phyloP scores from a whole-genome alignment of 2,888 invertebrate species.

The Drosophila birchii region DNA sequence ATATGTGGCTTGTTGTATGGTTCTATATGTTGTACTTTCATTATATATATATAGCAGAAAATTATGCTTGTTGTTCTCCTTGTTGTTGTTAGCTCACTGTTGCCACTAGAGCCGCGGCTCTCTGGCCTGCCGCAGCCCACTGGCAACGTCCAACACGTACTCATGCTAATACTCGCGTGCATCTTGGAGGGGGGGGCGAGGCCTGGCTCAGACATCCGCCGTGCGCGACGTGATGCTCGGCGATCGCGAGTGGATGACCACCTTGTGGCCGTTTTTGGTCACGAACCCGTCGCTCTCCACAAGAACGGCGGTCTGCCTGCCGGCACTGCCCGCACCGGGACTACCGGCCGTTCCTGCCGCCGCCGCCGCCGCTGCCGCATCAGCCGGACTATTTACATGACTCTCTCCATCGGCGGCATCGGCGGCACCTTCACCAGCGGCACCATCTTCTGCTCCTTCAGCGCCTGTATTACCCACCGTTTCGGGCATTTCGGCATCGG shows the following conservation, averaged over 20 bases:
- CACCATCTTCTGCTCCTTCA: constrained; percentile 48
- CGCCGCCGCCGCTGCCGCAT: constrained; percentile 51
- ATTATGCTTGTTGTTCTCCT: constrained; percentile 74
- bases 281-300: constrained; percentile 93
- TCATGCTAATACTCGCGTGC: constrained; percentile 83
- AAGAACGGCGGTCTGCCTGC: constrained; percentile 92
- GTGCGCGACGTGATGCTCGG: constrained; percentile 93
- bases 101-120: constrained; percentile 28
- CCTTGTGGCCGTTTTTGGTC: constrained; percentile 94
- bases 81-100: constrained; percentile 65
- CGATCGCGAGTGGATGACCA: constrained; percentile 94
- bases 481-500: constrained; percentile 50
- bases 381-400: constrained; percentile 72
- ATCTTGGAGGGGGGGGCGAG: constrained; percentile 89
- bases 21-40: constrained; percentile 30
- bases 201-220: constrained; percentile 94
- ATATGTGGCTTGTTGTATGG: constrained; percentile 3
- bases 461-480: constrained; percentile 7
- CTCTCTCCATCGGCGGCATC: constrained; percentile 74
- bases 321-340: constrained; percentile 86
- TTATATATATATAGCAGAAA: constrained; percentile 68
- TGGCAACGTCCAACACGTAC: constrained; percentile 58
- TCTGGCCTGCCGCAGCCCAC: constrained; percentile 55
- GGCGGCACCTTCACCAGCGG: constrained; percentile 75
- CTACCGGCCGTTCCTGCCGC: constrained; percentile 78